Conservation (phyloP, 2,113 vertebrate species). For the Aldabrachelys gigantea region DNA sequence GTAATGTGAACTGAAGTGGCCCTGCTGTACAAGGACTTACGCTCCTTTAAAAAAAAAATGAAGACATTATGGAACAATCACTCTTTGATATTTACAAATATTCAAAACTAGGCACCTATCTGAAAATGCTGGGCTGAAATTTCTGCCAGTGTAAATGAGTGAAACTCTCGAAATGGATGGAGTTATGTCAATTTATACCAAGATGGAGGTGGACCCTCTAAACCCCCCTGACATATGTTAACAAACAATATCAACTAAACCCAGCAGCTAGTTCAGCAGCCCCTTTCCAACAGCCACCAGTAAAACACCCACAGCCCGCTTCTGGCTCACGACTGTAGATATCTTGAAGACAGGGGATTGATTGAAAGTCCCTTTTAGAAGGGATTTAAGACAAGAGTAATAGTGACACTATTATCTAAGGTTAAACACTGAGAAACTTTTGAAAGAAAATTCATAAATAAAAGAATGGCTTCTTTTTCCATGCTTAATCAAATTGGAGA, state of each 20-base stretch:
- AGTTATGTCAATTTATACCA: too few relatives aligned
- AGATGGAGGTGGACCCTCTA: background rate
- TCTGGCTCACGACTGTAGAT: background rate
- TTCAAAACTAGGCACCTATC: background rate
- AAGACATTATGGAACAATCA: background rate
- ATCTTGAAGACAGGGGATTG: background rate
- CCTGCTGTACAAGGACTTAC: background rate
- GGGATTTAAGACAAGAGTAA: background rate
- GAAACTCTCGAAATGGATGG: background rate
- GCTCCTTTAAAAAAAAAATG: background rate
- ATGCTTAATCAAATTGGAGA: background rate
- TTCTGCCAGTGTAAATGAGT: background rate
- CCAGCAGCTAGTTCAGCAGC: background rate
- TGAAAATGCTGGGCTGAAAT: background rate
- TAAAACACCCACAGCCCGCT: background rate
- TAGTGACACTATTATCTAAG: background rate
- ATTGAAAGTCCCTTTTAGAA: background rate
- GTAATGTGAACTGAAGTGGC: too few relatives aligned
- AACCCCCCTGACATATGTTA: accelerated
- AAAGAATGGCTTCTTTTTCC: background rate
- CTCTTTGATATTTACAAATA: background rate
- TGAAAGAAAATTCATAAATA: background rate
- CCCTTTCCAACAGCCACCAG: background rate
- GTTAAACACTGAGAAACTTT: background rate
- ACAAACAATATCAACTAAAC: background rate